A percentile compares a stretch with the other conserved stretches of the same genome.
phyloP scores from a whole-genome alignment of 2,888 invertebrate species.

The Anthoptus insignis region DNA sequence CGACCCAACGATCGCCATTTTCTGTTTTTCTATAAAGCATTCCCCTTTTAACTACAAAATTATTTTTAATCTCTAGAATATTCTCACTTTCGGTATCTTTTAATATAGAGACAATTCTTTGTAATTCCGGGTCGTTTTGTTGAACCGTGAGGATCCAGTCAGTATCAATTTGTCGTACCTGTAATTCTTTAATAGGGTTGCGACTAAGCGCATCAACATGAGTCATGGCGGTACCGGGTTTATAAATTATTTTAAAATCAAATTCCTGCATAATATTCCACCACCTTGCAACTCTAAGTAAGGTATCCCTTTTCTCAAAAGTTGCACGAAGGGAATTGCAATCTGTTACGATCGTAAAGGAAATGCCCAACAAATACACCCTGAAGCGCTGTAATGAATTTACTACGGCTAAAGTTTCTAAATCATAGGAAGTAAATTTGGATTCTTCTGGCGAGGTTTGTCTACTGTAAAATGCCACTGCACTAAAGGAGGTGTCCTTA shows the following conservation, averaged over 20 bases:
- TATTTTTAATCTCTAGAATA: constrained; percentile 17
- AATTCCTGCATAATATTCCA: constrained; percentile 45
- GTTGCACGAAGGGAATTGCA: constrained; percentile 44
- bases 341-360: constrained; percentile 43
- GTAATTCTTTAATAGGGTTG: constrained; percentile 37
- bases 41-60: constrained; percentile 17
- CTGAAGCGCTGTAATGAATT: constrained; percentile 35
- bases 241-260: constrained; percentile 38
- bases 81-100: constrained; percentile 14
- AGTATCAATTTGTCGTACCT: constrained; percentile 7
- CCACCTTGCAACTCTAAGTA: constrained; percentile 47
- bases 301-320: constrained; percentile 41
- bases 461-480: constrained; percentile 50
- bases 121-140: constrained; percentile 24
- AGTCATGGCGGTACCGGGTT: constrained; percentile 40
- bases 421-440: constrained; percentile 18
- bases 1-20: constrained; percentile 17
- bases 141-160: constrained; percentile 28
- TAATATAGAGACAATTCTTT: constrained; percentile 19
- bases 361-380: constrained; percentile 37
- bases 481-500: constrained; percentile 23
- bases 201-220: constrained; percentile 47
- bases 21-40: constrained; percentile 33
- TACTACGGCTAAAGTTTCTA: constrained; percentile 44
- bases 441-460: constrained; percentile 45